Conservation (phyloP, 37 sponge, comb jelly and placozoan species). For the Spongilla lacustris region DNA sequence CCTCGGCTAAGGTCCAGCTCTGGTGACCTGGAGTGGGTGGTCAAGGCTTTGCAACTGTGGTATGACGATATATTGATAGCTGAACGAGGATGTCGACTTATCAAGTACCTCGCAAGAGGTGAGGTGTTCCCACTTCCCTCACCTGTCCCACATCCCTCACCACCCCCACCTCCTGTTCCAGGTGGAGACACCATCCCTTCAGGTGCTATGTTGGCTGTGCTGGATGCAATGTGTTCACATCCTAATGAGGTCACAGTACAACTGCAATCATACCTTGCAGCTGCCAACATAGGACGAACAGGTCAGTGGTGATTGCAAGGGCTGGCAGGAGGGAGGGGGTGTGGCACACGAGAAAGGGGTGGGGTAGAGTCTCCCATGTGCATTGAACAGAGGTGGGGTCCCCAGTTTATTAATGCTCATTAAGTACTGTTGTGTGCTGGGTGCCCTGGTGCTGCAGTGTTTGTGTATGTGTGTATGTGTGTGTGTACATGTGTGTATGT, state of each 20-base stretch:
- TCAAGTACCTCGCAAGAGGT: not conserved
- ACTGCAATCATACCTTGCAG: not conserved
- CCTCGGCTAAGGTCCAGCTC: not conserved
- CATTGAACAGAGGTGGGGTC: too few species aligned
- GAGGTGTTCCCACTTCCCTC: not conserved
- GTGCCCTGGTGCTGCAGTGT: too few species aligned
- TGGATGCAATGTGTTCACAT: not conserved
- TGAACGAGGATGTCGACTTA: not conserved
- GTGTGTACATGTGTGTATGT: too few species aligned
- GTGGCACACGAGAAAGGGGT: too few species aligned
- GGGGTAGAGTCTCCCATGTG: too few species aligned
- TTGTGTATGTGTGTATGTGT: too few species aligned
- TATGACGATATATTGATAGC: not conserved
- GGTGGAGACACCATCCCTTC: not conserved
- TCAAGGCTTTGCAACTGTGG: not conserved
- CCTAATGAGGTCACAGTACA: not conserved
- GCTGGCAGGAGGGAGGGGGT: not conserved
- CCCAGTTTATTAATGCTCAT: too few species aligned
- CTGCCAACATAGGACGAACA: not conserved
- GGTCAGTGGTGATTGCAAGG: not conserved
- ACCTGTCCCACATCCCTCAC: not conserved
- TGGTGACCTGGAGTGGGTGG: not conserved
- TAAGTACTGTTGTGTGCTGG: too few species aligned
- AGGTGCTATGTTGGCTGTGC: not conserved
- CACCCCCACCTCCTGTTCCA: not conserved